A percentile compares a stretch with the other conserved stretches of the same genome.
Evolutionary conservation across 2,888 invertebrate species (phyloP).

Genomic region (Graphium colonna): DNA sequence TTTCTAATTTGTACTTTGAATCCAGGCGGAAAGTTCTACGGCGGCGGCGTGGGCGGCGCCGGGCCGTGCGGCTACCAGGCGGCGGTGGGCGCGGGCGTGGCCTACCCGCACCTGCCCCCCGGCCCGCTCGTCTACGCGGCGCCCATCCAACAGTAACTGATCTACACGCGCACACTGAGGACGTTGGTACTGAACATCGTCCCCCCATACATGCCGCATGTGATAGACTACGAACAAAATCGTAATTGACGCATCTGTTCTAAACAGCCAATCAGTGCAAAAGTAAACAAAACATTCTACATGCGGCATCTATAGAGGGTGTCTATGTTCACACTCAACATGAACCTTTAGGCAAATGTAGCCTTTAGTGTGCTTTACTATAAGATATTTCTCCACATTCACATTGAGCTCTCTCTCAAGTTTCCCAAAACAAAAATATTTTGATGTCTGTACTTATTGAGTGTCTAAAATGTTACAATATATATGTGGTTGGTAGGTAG

Average conservation of each 20-base stretch:
- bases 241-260: too few species aligned
- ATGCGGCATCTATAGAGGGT: too few species aligned
- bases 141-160: slow-evolving; percentile 86
- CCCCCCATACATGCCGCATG: too few species aligned
- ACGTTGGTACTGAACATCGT: slow-evolving; percentile 8
- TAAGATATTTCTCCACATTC: slow-evolving; percentile 6
- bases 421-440: slow-evolving; percentile 8
- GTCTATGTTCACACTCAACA: slow-evolving; percentile 16
- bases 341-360: not conserved
- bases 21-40: slow-evolving; percentile 88
- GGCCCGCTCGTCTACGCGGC: slow-evolving; percentile 79
- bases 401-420: slow-evolving; percentile 14
- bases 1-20: too few species aligned
- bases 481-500: slow-evolving; percentile 16
- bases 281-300: too few species aligned
- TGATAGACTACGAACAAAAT: too few species aligned
- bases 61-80: slow-evolving; percentile 84
- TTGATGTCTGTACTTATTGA: slow-evolving; percentile 44
- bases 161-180: slow-evolving; percentile 10
- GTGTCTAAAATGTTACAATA: slow-evolving; percentile 34
- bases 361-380: slow-evolving; percentile 1
- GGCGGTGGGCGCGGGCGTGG: slow-evolving; percentile 79
- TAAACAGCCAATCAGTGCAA: too few species aligned
- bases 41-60: slow-evolving; percentile 81
- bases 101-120: slow-evolving; percentile 82